Percentiles rank a stretch among this genome's conserved stretches.
Conservation (phyloP, 2,797 vertebrate species). For the Gorsachius magnificus region DNA sequence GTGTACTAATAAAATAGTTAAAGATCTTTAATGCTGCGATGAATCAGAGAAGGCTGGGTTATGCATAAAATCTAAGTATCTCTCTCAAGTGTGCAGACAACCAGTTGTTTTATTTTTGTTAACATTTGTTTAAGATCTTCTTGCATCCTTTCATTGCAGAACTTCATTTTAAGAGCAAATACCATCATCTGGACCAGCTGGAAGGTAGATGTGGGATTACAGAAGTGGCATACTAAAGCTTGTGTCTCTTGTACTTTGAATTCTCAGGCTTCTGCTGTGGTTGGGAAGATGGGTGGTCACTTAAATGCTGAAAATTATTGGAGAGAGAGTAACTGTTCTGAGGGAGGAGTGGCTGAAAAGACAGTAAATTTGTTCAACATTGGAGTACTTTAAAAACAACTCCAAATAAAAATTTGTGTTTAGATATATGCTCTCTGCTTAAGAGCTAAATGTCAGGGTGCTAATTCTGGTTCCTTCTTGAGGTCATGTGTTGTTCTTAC, state of each 20-base stretch:
- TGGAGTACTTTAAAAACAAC: background rate
- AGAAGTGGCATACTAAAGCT: background rate
- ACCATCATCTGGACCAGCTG: background rate
- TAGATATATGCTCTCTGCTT: background rate
- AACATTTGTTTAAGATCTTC: background rate
- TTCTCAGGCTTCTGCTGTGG: background rate
- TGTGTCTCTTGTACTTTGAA: background rate
- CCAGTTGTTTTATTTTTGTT: background rate
- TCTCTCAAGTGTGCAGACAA: fast-evolving
- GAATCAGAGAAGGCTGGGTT: background rate
- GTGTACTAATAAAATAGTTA: background rate
- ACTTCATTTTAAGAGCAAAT: background rate
- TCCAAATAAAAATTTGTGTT: background rate
- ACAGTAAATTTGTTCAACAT: background rate
- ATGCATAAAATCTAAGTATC: background rate
- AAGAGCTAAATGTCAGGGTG: background rate
- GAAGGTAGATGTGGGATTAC: background rate
- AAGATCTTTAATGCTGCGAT: background rate
- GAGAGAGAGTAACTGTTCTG: background rate
- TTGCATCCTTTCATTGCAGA: background rate
- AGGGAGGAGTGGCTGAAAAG: background rate
- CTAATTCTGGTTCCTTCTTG: background rate
- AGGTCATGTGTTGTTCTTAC: background rate
- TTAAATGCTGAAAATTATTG: background rate
- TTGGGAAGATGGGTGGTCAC: background rate